Conservation (phyloP, 1,140 invertebrate species). For the Drosophila seguyi region DNA sequence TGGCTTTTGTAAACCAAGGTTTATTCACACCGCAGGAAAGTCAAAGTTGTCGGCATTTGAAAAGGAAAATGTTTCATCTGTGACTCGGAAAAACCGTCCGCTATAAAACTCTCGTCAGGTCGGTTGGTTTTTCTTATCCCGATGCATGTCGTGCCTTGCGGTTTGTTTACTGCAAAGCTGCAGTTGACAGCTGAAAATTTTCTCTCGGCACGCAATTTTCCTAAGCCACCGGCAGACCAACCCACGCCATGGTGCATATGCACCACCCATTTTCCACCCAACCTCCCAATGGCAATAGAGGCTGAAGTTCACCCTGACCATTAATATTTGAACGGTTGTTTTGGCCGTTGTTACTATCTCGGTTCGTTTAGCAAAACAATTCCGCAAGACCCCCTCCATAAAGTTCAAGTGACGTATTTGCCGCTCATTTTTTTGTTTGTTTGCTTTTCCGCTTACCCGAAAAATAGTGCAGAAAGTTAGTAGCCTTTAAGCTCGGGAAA, state of each 20-base stretch:
- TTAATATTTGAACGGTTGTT: slow-evolving; percentile 62
- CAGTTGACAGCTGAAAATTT: slow-evolving; percentile 60
- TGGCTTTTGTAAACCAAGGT: slow-evolving; percentile 57
- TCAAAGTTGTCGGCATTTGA: slow-evolving; percentile 56
- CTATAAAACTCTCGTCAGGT: slow-evolving; percentile 17
- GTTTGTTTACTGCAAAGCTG: slow-evolving; percentile 38
- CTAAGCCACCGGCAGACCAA: slow-evolving; percentile 2
- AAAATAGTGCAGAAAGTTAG: slow-evolving; percentile 42
- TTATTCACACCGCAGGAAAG: slow-evolving; percentile 77
- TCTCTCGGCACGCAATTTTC: slow-evolving; percentile 49
- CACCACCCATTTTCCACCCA: slow-evolving; percentile 12
- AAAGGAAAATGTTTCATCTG: slow-evolving; percentile 52
- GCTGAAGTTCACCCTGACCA: slow-evolving; percentile 52
- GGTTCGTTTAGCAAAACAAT: slow-evolving; percentile 56
- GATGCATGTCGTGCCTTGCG: slow-evolving; percentile 44
- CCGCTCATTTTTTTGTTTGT: slow-evolving; percentile 37
- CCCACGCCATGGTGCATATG: neutral
- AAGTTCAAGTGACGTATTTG: slow-evolving; percentile 20
- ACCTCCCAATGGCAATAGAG: slow-evolving; percentile 4
- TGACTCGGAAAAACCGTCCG: slow-evolving; percentile 27
- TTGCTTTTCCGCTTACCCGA: slow-evolving; percentile 14
- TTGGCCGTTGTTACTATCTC: slow-evolving; percentile 30
- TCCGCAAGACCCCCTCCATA: slow-evolving; percentile 17
- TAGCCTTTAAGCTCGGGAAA: slow-evolving; percentile 20
- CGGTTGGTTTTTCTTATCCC: slow-evolving; percentile 25